These are phyloP conservation scores for Brachyhypopomus occidentalis DNA, from an alignment of 2,113 vertebrate species.

Conservation along the genomic window DNA sequence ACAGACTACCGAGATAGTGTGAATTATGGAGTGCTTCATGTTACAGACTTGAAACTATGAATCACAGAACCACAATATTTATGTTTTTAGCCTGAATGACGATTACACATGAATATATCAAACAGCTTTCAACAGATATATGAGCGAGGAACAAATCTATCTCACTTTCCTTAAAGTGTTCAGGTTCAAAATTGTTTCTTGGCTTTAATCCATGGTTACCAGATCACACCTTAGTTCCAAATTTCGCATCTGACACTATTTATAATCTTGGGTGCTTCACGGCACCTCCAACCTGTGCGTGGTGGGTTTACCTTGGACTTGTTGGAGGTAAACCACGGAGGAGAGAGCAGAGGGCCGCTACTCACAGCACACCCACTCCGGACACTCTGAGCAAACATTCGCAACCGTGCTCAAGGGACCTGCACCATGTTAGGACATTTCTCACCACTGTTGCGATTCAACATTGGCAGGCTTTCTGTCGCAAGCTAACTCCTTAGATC, in stretches of 20 bases:
- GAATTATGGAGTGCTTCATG: not conserved
- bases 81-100: too few relatives aligned
- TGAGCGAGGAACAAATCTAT: not conserved
- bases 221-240: slow-evolving; percentile 54
- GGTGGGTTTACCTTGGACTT: slow-evolving; percentile 50
- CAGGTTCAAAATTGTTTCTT: slow-evolving; percentile 12
- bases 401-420: slow-evolving; percentile 51
- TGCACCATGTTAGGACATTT: slow-evolving; percentile 73
- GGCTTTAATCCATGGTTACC: slow-evolving; percentile 35
- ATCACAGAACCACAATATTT: not conserved
- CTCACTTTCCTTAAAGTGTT: not conserved
- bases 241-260: slow-evolving; percentile 64
- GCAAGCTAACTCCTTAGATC: slow-evolving; percentile 58
- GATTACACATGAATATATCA: not conserved
- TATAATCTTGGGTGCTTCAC: slow-evolving; percentile 55
- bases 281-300: slow-evolving; percentile 35
- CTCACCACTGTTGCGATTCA: slow-evolving; percentile 59
- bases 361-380: slow-evolving; percentile 28
- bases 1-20: not conserved
- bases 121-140: not conserved
- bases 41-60: not conserved
- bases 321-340: slow-evolving; percentile 57
- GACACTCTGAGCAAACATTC: slow-evolving; percentile 57
- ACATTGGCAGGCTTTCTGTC: slow-evolving; percentile 68
- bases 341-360: slow-evolving; percentile 53